Percentiles rank a stretch among this genome's conserved stretches.
Conservation (phyloP, 2,113 vertebrate genomes). For the Vulpes lagopus region DNA sequence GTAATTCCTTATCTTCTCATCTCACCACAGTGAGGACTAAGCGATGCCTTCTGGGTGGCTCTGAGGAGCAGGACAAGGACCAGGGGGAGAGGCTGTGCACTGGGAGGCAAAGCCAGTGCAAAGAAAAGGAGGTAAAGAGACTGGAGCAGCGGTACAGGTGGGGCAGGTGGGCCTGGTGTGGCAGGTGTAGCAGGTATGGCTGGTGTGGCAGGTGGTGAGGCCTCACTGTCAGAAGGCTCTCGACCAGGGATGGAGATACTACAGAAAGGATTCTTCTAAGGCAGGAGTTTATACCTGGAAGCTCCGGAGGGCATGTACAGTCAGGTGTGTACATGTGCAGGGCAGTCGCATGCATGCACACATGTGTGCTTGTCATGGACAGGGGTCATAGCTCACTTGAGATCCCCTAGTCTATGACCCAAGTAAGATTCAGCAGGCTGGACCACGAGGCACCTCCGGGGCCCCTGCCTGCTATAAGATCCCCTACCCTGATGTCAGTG, state of each 20-base stretch:
- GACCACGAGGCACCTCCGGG: background rate
- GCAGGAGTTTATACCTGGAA: background rate
- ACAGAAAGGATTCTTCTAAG: background rate
- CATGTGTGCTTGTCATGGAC: too few species aligned
- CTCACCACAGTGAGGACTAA: background rate
- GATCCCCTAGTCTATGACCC: background rate
- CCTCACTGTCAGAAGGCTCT: background rate
- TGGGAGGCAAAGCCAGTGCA: background rate
- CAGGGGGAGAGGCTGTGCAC: background rate
- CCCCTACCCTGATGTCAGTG: background rate
- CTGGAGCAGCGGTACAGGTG: background rate
- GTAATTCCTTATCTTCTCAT: background rate
- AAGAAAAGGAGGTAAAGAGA: background rate
- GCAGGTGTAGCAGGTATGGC: background rate
- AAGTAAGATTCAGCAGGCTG: background rate
- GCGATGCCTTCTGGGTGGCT: background rate
- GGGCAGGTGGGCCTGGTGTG: rapidly evolving
- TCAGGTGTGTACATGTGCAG: background rate
- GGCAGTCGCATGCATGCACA: background rate
- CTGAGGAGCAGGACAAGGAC: background rate
- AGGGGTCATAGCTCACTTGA: background rate
- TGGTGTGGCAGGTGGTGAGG: background rate
- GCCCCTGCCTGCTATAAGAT: background rate
- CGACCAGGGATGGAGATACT: background rate
- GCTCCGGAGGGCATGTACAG: background rate